These are phyloP conservation scores for Chaetodon trifasciatus DNA, from an alignment of 2,797 vertebrate genomes.

Conservation along the genomic window DNA sequence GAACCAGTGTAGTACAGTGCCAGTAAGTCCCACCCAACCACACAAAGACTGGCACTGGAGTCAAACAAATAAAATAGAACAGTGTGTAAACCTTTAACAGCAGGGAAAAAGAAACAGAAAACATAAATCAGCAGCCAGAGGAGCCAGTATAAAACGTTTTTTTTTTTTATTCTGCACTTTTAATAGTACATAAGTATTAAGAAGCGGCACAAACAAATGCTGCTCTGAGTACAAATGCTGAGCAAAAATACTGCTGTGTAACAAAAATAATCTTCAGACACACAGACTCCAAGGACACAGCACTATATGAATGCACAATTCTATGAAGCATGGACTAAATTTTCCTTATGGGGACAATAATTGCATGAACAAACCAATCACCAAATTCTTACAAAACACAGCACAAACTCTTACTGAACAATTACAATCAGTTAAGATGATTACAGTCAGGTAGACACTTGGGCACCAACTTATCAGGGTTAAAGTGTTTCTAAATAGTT, in stretches of 20 bases:
- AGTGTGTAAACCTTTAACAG: not conserved
- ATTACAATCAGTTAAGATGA: not conserved
- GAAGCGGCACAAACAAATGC: constrained; percentile 37
- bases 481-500: not conserved
- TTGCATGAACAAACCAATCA: constrained; percentile 2
- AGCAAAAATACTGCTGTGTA: constrained; percentile 43
- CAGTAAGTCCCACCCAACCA: too few species aligned
- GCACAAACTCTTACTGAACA: constrained; percentile 1
- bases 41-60: not conserved
- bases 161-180: constrained; percentile 54
- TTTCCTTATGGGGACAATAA: not conserved
- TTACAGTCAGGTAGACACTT: not conserved
- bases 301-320: constrained; percentile 8
- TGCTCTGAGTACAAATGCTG: constrained; percentile 44
- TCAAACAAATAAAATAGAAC: not conserved
- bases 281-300: not conserved
- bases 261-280: constrained; percentile 56
- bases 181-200: constrained; percentile 32
- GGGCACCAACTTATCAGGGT: not conserved
- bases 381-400: not conserved
- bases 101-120: not conserved
- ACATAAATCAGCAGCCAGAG: not conserved
- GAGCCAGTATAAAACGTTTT: constrained; percentile 52
- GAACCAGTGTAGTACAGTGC: too few species aligned
- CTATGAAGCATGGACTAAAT: not conserved